Base-by-base conservation (phyloP, 2,113 vertebrate species). In the Gila orcuttii region DNA sequence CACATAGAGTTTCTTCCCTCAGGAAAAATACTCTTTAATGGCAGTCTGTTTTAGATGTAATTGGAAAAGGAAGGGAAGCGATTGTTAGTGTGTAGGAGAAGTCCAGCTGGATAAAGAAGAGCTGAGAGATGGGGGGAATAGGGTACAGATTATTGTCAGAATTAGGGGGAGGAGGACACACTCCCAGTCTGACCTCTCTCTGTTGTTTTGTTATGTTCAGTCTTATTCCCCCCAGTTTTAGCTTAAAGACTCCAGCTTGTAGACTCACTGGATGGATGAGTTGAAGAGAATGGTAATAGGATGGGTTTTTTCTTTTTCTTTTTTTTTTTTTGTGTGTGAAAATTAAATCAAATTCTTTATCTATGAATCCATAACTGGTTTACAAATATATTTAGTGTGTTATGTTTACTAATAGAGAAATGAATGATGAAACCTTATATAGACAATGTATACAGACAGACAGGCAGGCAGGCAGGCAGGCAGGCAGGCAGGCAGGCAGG, bases 21-120 rank as follows among this genome's bases (percentile, higher is more conserved):
- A 76, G 59, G 64, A 86, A 82, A 90, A 66, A 86, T 86, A 59
- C 73, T 83, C 84, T 83, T 78, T 88, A 89, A 89, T 86, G 82
- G 87, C 81, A 62, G 83, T 50, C 81, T 76, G 69, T 82, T 89
- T 82, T 86, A 77, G 68, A 76, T 84, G 86, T 88, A 86, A 88
- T 84, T 89, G 86, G 62, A 74, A 79, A 79, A 89, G 87, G 87
- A 87, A 88, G 79, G 86, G 52, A 21, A 66, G 81, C 64, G 68
- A 33, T 86, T 71, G 82, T 60, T 84, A 23, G 50, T 55, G 71
- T 57, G 83, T 75, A 36, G 76, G 81, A 73, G 77, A 86, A 23
- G 69, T 71, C 68, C 85, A 86, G 85, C 33, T 66, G 81, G 81
- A 83, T 83, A 83, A 69, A 86, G 85, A 79, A 74, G 66, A 33